These are phyloP conservation scores for Corythaeola cristata DNA, from an alignment of 2,113 vertebrate genomes.

Conservation along the genomic window DNA sequence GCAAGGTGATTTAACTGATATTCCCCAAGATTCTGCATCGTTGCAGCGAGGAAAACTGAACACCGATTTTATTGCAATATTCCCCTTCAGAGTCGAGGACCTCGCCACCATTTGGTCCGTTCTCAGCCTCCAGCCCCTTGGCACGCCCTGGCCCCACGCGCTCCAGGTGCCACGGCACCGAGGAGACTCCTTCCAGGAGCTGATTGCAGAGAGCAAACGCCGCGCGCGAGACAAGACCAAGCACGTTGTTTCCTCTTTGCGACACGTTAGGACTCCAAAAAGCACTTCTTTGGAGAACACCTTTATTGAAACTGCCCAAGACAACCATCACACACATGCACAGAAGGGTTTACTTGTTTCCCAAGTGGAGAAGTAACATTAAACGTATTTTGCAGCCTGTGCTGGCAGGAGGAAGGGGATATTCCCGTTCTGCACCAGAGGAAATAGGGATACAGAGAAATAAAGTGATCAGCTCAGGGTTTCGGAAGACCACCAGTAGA, in stretches of 20 bases:
- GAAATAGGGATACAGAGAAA: background rate
- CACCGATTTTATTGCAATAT: background rate
- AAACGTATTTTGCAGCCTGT: background rate
- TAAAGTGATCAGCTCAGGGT: background rate
- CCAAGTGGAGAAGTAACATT: background rate
- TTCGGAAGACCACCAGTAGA: background rate
- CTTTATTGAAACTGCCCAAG: background rate
- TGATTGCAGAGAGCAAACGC: background rate
- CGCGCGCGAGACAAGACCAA: background rate
- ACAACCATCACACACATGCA: rapidly evolving
- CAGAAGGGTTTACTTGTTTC: background rate
- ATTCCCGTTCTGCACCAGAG: rapidly evolving
- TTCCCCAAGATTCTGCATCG: background rate
- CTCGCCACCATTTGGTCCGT: rapidly evolving
- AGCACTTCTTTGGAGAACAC: background rate
- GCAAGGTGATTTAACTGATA: rapidly evolving
- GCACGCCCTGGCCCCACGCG: background rate
- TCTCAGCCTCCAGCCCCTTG: background rate
- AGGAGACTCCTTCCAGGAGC: background rate
- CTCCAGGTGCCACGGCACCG: background rate
- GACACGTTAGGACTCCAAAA: background rate
- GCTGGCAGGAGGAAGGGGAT: background rate
- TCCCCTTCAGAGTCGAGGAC: background rate
- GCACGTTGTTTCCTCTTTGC: background rate
- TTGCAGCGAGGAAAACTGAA: background rate